These are phyloP conservation scores for Myotis vivesi DNA, from an alignment of 2,797 vertebrate species.

Conservation along the genomic window DNA sequence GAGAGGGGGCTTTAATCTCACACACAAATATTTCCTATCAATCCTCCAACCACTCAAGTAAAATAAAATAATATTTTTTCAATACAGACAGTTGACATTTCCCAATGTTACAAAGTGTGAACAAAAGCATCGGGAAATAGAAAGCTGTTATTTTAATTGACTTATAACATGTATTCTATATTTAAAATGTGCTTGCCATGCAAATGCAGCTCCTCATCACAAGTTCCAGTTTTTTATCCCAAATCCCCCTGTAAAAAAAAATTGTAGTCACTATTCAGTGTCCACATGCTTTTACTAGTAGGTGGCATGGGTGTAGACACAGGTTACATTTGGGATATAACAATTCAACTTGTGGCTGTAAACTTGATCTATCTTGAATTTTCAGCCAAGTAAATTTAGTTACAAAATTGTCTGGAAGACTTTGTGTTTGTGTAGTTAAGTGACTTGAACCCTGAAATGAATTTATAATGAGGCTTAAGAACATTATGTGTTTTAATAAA, in stretches of 20 bases:
- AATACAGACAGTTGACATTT: neutral
- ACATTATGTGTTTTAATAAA: slow-evolving; percentile 32
- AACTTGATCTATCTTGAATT: slow-evolving; percentile 41
- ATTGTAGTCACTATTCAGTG: neutral
- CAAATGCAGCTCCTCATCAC: neutral
- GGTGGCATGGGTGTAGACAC: neutral
- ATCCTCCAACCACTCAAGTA: neutral
- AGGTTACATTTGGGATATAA: slow-evolving; percentile 20
- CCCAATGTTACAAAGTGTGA: slow-evolving; percentile 45
- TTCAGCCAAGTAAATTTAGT: slow-evolving; percentile 38
- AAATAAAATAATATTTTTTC: slow-evolving; percentile 47
- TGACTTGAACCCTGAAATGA: slow-evolving; percentile 38
- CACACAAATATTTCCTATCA: neutral
- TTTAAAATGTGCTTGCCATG: neutral
- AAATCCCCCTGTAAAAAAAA: neutral
- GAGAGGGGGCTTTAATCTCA: neutral
- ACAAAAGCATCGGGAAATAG: slow-evolving; percentile 46
- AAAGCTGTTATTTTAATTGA: slow-evolving; percentile 33
- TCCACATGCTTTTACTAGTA: neutral
- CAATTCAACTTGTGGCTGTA: slow-evolving; percentile 39
- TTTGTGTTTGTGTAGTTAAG: slow-evolving; percentile 26
- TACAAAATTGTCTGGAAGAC: neutral
- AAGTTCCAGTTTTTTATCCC: neutral
- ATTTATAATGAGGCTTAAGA: neutral
- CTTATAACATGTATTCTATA: slow-evolving; percentile 23